phyloP scores from a whole-genome alignment of 2,797 vertebrate genomes.

The Coracias cyanogaster region DNA sequence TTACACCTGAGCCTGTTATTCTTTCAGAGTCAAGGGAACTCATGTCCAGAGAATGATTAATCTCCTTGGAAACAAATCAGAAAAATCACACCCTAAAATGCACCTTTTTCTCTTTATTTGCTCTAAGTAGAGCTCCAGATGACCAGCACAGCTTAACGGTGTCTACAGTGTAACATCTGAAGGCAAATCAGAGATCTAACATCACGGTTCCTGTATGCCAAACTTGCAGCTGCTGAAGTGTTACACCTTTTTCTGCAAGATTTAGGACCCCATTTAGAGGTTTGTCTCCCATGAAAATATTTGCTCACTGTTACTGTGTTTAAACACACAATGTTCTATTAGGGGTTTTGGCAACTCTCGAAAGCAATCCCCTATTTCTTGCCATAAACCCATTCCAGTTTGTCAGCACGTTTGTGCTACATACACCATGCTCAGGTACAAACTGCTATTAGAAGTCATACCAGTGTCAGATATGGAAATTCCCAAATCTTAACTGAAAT shows the following conservation, averaged over 20 bases:
- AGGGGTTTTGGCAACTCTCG: neutral
- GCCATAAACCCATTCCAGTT: neutral
- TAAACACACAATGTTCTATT: neutral
- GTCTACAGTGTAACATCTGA: neutral
- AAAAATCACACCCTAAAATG: neutral
- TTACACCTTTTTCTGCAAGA: neutral
- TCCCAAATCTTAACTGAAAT: neutral
- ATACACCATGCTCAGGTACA: accelerated
- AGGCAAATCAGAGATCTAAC: neutral
- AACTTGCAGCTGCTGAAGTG: neutral
- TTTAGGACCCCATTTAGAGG: neutral
- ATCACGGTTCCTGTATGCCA: neutral
- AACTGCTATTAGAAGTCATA: neutral
- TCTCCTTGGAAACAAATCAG: neutral
- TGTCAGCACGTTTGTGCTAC: accelerated
- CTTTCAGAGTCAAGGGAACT: neutral
- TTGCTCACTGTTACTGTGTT: neutral
- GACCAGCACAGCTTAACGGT: neutral
- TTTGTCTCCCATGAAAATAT: neutral
- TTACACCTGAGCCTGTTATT: neutral
- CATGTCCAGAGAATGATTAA: neutral
- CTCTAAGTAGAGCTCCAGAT: neutral
- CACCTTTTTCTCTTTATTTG: neutral
- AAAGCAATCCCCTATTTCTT: neutral
- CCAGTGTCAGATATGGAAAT: neutral